Base-by-base conservation (phyloP, 2,113 vertebrate genomes). In the Harpagus bidentatus region DNA sequence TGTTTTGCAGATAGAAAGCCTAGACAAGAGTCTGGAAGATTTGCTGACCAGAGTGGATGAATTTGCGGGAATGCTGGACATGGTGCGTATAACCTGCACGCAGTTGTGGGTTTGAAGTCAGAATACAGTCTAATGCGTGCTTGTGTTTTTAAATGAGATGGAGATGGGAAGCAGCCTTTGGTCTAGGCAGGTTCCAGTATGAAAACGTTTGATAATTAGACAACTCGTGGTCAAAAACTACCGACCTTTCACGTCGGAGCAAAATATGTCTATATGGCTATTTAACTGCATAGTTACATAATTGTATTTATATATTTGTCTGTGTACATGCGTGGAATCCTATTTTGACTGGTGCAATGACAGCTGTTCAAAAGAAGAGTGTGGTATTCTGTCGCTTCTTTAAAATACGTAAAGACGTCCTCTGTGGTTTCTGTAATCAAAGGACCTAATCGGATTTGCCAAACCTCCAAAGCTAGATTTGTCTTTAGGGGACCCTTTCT, bases 61-160 rank as follows among this genome's bases (percentile, higher is more conserved):
- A 96, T 99, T 99, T 97, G 99, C 99, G 84, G 99, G 99, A 71
- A 99, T 99, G 99, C 97, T 99, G 86, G 99, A 99, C 93, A 99
- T 99, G 99, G 99, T 99, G 96, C 9, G 97, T 96, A 18, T 16
- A n/a, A 14, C 10, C 48, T 40, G 36, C 4, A 1, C 0, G 4
- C 38, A 16, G 18, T 1, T 61, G 29, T 7, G 22, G 1, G 61
- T 85, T 32, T 6, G 1, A 48, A 45, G 23, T 29, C 61, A 3
- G 40, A 71, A 11, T 11, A 5, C 7, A 2, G 16, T 43, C 55
- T 13, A 11, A 20, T 65, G 5, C 3, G 7, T 18, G 40, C 11
- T 45, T 56, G 21, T 34, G 19, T 45, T 73, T 73, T 47, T 6
- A 52, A 26, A 16, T 20, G n/a, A 32, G 43, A 14, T 4, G 8